Percentiles rank a stretch among this genome's conserved stretches.
Evolutionary conservation across 2,113 vertebrate species (phyloP).

Genomic region (Stomatorhinus ivindoensis): DNA sequence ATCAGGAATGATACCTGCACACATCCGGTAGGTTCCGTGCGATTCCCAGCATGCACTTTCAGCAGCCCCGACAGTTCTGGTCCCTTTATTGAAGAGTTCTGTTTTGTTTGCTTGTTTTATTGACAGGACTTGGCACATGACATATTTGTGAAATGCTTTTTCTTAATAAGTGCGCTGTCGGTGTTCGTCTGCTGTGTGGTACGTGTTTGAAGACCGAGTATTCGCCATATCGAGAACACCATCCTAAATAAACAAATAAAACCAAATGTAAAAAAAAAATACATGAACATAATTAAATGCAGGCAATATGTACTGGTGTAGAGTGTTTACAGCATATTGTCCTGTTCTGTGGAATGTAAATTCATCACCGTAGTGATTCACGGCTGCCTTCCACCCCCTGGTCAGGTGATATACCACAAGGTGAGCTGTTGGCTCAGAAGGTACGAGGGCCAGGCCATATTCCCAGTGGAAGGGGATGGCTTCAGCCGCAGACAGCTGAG

Average conservation of each 20-base stretch:
- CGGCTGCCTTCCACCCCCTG: too few relatives aligned
- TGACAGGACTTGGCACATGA: slow-evolving; percentile 38
- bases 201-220: slow-evolving; percentile 27
- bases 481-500: slow-evolving; percentile 38
- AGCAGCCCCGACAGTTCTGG: background rate
- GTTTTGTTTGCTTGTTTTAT: slow-evolving; percentile 15
- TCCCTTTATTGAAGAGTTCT: background rate
- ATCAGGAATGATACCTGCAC: slow-evolving; percentile 39
- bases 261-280: background rate
- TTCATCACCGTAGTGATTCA: background rate
- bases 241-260: background rate
- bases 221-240: background rate
- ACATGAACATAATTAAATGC: background rate
- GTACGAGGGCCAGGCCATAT: slow-evolving; percentile 35
- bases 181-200: slow-evolving; percentile 59
- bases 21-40: slow-evolving; percentile 37
- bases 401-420: slow-evolving; percentile 61
- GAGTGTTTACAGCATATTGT: background rate
- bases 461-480: slow-evolving; percentile 41
- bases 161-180: slow-evolving; percentile 48
- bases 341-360: background rate
- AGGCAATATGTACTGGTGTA: background rate
- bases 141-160: slow-evolving; percentile 33
- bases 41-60: background rate
- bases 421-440: slow-evolving; percentile 50